phyloP scores from a whole-genome alignment of 2,113 vertebrate genomes.

The Lota lota region DNA sequence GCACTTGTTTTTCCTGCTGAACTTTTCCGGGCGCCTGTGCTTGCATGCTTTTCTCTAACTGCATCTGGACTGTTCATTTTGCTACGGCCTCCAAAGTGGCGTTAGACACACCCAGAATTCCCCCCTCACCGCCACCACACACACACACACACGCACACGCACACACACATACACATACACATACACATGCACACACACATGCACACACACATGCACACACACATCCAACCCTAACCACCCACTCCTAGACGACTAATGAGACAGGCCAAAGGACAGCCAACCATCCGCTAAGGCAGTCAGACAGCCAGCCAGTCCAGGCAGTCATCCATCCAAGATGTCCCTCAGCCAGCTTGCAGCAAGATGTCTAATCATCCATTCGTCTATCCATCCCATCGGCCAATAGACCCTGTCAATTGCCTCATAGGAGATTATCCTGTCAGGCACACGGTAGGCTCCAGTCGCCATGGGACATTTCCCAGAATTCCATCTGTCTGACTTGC shows the following conservation, averaged over 20 bases:
- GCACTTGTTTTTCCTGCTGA: constrained; percentile 57
- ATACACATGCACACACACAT: too few species aligned
- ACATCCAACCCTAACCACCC: constrained; percentile 11
- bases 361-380: constrained; percentile 35
- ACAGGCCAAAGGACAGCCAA: constrained; percentile 18
- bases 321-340: constrained; percentile 32
- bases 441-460: not conserved
- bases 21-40: constrained; percentile 5
- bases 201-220: constrained; percentile 11
- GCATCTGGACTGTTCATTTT: constrained; percentile 9
- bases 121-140: not conserved
- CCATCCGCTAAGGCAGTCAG: constrained; percentile 20
- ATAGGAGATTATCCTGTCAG: constrained; percentile 27
- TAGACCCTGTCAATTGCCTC: constrained; percentile 43
- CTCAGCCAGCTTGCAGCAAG: constrained; percentile 41
- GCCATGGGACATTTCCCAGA: constrained; percentile 29
- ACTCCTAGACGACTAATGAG: constrained; percentile 21
- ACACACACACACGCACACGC: not conserved
- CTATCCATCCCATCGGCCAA: constrained; percentile 41
- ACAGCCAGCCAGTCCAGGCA: constrained; percentile 34
- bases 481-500: constrained; percentile 26
- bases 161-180: constrained; percentile 14
- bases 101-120: too few species aligned
- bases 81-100: constrained; percentile 14
- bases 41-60: constrained; percentile 25